phyloP scores from a whole-genome alignment of 1,140 invertebrate species.

The Leptestheria dahalacensis region DNA sequence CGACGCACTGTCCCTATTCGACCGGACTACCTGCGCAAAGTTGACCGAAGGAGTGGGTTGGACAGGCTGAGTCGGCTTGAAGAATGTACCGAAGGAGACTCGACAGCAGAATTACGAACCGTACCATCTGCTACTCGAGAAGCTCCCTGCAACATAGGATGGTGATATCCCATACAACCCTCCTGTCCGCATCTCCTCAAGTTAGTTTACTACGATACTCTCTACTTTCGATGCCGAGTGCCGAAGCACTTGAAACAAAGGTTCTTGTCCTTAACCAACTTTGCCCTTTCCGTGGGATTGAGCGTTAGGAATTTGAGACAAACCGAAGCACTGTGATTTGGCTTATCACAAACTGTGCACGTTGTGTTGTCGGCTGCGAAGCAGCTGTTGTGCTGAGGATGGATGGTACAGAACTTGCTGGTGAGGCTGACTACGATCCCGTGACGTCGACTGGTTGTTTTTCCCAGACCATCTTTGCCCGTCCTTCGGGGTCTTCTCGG shows the following conservation, averaged over 20 bases:
- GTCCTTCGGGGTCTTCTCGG: not conserved
- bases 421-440: no score
- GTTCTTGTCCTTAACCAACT: not conserved
- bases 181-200: not conserved
- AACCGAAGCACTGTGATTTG: not conserved
- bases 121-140: not conserved
- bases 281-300: not conserved
- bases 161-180: not conserved
- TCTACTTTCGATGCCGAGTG: not conserved
- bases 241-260: slow-evolving; percentile 3
- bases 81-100: not conserved
- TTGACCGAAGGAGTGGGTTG: not conserved
- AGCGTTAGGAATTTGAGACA: not conserved
- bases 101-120: not conserved
- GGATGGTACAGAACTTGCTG: no score
- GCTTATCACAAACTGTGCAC: not conserved
- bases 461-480: not conserved
- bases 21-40: not conserved
- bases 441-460: no score
- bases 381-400: no score
- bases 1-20: not conserved
- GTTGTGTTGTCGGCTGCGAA: not conserved
- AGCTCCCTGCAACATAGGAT: slow-evolving; percentile 3
- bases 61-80: not conserved
- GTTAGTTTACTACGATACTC: not conserved